phyloP scores from a whole-genome alignment of 2,888 invertebrate species.

The Nomada ferruginata region DNA sequence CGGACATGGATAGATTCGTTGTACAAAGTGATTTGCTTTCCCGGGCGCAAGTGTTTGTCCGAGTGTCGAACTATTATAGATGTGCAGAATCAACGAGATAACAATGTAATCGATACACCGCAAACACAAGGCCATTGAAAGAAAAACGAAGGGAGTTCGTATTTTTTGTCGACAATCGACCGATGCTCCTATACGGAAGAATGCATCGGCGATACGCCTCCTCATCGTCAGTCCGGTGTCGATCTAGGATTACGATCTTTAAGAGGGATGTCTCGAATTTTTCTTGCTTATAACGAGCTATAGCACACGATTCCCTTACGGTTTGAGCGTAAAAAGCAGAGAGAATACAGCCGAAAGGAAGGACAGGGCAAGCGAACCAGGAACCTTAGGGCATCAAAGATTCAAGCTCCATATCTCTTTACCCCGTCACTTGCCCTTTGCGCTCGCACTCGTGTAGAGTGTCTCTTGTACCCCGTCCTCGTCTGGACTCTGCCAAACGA shows the following conservation, averaged over 20 bases:
- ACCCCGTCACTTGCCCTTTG: constrained; percentile 46
- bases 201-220: too few relatives aligned
- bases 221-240: too few relatives aligned
- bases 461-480: constrained; percentile 34
- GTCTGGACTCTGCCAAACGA: constrained; percentile 44
- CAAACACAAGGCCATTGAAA: too few relatives aligned
- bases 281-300: neutral
- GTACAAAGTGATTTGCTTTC: too few relatives aligned
- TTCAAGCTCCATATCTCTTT: constrained; percentile 68
- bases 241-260: too few relatives aligned
- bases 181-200: too few relatives aligned
- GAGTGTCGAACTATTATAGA: too few relatives aligned
- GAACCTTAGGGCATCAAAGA: constrained; percentile 73
- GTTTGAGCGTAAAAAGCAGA: neutral
- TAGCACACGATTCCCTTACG: neutral
- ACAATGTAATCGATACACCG: too few relatives aligned
- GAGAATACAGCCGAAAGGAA: constrained; percentile 40
- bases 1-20: neutral
- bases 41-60: too few relatives aligned
- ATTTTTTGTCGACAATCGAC: too few relatives aligned
- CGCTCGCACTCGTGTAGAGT: constrained; percentile 36
- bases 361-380: constrained; percentile 48
- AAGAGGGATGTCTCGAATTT: neutral
- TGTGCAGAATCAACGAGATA: too few relatives aligned
- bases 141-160: too few relatives aligned